Evolutionary conservation across 2,797 vertebrate genomes (phyloP).

Genomic region (Bradypodion pumilum): DNA sequence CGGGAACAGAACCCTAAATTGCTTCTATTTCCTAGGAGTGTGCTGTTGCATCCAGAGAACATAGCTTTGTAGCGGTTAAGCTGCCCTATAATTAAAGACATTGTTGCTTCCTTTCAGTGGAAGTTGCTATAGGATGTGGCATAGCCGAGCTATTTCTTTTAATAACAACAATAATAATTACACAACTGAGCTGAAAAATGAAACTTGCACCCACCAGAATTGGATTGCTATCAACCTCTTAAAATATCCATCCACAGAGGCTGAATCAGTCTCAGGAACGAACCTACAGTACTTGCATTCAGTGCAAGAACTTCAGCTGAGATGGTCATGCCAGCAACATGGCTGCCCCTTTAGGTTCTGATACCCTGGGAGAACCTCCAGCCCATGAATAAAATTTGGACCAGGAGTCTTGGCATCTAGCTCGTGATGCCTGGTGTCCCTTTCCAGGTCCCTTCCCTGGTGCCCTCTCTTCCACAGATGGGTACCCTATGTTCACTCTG

Average conservation of each 20-base stretch:
- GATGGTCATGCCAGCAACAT: neutral
- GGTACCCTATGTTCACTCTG: neutral
- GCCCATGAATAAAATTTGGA: neutral
- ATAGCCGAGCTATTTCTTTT: constrained; percentile 49
- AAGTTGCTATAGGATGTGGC: constrained; percentile 31
- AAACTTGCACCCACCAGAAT: neutral
- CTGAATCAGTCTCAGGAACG: too few relatives aligned
- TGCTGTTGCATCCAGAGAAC: constrained; percentile 40
- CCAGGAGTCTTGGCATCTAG: neutral
- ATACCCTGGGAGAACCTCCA: too few relatives aligned
- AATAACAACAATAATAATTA: too few relatives aligned
- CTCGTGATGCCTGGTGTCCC: neutral
- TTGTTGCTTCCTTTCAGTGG: constrained; percentile 53
- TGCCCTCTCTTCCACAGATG: too few relatives aligned
- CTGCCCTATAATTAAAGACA: constrained; percentile 66
- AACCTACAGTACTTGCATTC: too few relatives aligned
- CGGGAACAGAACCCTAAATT: constrained; percentile 52
- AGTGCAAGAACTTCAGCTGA: too few relatives aligned
- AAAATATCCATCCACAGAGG: too few relatives aligned
- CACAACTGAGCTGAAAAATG: neutral
- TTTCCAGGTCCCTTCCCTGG: neutral
- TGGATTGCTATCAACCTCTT: too few relatives aligned
- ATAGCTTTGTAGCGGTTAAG: constrained; percentile 54
- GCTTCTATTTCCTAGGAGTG: constrained; percentile 64
- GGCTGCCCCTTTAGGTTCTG: neutral